Conservation (phyloP, 2,797 vertebrate species). For the Geotrypetes seraphini region DNA sequence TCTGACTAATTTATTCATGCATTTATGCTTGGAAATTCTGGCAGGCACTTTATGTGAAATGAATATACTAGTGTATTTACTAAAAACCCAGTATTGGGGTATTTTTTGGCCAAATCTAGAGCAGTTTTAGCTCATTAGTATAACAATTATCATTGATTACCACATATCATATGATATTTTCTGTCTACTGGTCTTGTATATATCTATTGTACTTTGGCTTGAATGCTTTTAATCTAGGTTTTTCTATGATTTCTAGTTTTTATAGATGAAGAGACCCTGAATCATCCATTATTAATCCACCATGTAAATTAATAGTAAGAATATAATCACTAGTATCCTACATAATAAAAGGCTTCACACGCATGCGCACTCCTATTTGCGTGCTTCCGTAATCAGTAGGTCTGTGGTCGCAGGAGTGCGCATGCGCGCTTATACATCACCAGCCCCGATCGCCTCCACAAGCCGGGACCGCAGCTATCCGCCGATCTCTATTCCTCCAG, state of each 20-base stretch:
- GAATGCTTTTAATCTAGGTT: neutral
- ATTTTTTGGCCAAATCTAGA: neutral
- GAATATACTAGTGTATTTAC: neutral
- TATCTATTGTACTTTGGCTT: slow-evolving; percentile 1
- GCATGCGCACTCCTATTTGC: no score
- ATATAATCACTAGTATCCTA: no score
- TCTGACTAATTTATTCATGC: slow-evolving; percentile 36
- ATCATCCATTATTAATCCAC: slow-evolving; percentile 17
- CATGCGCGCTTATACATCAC: no score
- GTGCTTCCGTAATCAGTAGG: no score
- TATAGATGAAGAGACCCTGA: slow-evolving; percentile 7
- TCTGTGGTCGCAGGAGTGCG: no score
- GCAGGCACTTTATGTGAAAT: slow-evolving; percentile 6
- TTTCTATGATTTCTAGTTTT: slow-evolving; percentile 11
- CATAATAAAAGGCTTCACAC: no score
- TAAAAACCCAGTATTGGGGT: slow-evolving; percentile 2
- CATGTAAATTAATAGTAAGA: no score
- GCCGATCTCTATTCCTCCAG: no score
- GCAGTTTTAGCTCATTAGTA: slow-evolving; percentile 6
- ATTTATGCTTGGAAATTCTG: slow-evolving; percentile 13
- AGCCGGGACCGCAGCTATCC: no score
- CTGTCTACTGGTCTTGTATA: slow-evolving; percentile 2
- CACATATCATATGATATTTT: slow-evolving; percentile 6
- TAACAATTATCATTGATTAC: slow-evolving; percentile 4
- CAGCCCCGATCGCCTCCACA: no score